Evolutionary conservation across 2,113 vertebrate species (phyloP).

Genomic region (Larimichthys crocea): DNA sequence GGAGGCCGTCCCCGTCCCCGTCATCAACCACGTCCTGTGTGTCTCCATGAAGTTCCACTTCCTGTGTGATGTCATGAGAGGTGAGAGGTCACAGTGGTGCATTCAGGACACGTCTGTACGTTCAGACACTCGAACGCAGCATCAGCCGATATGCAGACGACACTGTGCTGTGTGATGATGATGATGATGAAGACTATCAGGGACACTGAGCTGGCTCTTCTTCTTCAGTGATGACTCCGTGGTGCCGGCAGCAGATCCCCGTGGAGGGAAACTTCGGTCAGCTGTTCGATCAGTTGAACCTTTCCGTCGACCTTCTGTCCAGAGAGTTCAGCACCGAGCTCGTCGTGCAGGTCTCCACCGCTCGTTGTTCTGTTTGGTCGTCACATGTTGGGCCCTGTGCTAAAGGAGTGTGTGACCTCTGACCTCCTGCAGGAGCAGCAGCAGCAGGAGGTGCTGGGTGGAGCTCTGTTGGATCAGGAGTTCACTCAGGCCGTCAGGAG

Average conservation of each 20-base stretch:
- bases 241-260: constrained; percentile 87
- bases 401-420: not conserved
- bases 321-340: constrained; percentile 84
- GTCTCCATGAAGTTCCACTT: constrained; percentile 90
- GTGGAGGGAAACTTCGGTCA: constrained; percentile 93
- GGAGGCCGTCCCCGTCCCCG: constrained; percentile 54
- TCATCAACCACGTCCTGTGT: constrained; percentile 90
- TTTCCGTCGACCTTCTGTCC: constrained; percentile 79
- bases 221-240: constrained; percentile 82
- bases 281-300: constrained; percentile 86
- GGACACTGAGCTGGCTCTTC: too few species aligned
- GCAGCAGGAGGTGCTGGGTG: constrained; percentile 43
- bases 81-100: constrained; percentile 58
- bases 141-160: not conserved
- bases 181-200: too few species aligned
- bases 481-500: constrained; percentile 29
- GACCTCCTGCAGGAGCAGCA: constrained; percentile 50
- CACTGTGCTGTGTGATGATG: not conserved
- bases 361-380: not conserved
- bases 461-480: constrained; percentile 20
- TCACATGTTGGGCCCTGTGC: too few species aligned
- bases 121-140: too few species aligned
- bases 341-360: constrained; percentile 75
- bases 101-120: too few species aligned
- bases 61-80: constrained; percentile 84